Evolutionary conservation across 2,888 invertebrate genomes (phyloP).

Genomic region (Phyllotreta striolata): DNA sequence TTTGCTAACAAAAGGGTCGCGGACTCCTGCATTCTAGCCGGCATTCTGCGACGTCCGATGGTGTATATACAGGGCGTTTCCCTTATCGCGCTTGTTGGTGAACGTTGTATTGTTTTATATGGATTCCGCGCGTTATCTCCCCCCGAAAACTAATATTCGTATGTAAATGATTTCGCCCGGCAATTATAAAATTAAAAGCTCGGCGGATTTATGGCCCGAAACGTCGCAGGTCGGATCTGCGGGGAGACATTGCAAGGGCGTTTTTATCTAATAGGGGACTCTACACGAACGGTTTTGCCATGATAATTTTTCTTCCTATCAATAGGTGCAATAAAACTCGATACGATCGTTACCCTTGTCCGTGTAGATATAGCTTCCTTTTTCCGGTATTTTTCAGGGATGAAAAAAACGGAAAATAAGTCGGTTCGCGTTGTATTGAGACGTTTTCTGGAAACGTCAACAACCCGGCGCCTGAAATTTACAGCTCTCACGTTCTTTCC

Average conservation of each 20-base stretch:
- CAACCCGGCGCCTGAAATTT: conserved; percentile 19
- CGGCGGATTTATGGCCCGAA: conserved; percentile 50
- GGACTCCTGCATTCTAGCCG: conserved; percentile 28
- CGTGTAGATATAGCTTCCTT: no score
- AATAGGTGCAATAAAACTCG: no score
- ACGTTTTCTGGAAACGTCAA: conserved; percentile 3
- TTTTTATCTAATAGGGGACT: conserved; percentile 6
- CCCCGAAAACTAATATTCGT: conserved; percentile 35
- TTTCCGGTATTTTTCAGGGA: no score
- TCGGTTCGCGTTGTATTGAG: conserved; percentile 2
- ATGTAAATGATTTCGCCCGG: conserved; percentile 44
- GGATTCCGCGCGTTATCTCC: conserved; percentile 17
- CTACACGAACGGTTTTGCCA: background rate
- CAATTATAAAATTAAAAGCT: conserved; percentile 56
- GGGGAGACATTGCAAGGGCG: conserved; percentile 14
- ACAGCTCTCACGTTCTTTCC: conserved; percentile 24
- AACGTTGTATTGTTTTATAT: no score
- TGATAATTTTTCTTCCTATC: background rate
- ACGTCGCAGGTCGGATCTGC: conserved; percentile 31
- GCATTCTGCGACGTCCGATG: background rate
- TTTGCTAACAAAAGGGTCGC: conserved; percentile 36
- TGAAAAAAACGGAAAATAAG: no score
- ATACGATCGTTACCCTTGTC: no score
- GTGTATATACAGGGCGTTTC: background rate
- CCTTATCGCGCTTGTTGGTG: background rate